These are phyloP conservation scores for Brachionus angularis DNA, from an alignment of 1,140 invertebrate species.

Conservation along the genomic window DNA sequence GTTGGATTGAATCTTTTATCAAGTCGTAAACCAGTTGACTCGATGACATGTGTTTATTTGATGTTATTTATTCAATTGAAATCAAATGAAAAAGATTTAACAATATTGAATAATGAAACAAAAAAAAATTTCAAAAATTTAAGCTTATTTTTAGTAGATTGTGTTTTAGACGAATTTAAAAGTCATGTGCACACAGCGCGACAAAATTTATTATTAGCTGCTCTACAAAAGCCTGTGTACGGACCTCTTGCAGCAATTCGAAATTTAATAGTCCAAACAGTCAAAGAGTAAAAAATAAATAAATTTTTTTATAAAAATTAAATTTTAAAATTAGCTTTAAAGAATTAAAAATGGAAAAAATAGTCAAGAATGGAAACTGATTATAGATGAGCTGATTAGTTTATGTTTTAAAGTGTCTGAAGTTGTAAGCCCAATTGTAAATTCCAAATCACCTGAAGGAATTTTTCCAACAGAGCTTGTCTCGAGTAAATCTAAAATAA, in stretches of 20 bases:
- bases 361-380: neutral
- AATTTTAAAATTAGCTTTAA: neutral
- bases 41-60: constrained; percentile 38
- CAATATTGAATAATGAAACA: neutral
- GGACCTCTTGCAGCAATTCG: constrained; percentile 25
- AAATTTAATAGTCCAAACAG: constrained; percentile 6
- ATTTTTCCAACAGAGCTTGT: constrained; percentile 41
- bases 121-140: neutral
- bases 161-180: constrained; percentile 12
- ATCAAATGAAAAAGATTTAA: neutral
- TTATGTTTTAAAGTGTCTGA: constrained; percentile 23
- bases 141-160: constrained; percentile 8
- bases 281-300: constrained; percentile 25
- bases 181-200: neutral
- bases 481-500: neutral
- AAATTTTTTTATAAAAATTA: neutral
- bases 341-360: neutral
- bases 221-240: constrained; percentile 23
- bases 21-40: constrained; percentile 36
- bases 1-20: neutral
- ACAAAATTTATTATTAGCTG: constrained; percentile 18
- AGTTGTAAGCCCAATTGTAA: constrained; percentile 38
- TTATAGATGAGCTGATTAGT: constrained; percentile 22
- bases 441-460: constrained; percentile 40
- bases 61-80: constrained; percentile 28